Evolutionary conservation across 2,113 vertebrate genomes (phyloP), one percentile per base, ranked within the genome.

Genomic region (Acrocephalus arundinaceus): DNA sequence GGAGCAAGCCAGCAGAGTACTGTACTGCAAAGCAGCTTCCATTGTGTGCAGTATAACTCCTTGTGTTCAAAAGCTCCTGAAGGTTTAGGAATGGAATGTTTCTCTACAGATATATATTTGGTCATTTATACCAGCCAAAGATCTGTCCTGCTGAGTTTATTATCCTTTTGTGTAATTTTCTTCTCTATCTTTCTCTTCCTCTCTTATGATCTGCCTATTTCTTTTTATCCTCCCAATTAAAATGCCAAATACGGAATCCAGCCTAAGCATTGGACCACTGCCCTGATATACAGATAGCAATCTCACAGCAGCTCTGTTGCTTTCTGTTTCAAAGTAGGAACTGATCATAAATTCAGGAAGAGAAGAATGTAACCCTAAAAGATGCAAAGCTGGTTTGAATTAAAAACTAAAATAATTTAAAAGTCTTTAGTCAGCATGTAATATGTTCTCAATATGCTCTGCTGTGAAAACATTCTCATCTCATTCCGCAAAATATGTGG

Each of bases 201-300:
- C 11, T 66, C 46, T 76, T 70, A 91, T 49, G 45, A 46, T 61
- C 39, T 89, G 37, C n/a, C 49, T 49, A 19, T 88, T 94, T 94
- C 63, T 92, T 93, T 85, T 87, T 77, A 96, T 83, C 18, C 7
- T 80, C 43, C 15, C 75, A 80, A 58, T 94, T 87, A 87, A 88
- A 93, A 90, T 73, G 16, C 52, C 85, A 83, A 27, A 52, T 72
- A 52, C 6, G 62, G 63, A 85, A 79, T 66, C 46, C 63, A 85
- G 62, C 20, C 25, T 27, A 74, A 65, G 14, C 11, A 8, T 22
- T 51, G 65, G 65, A 71, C 21, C 57, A 51, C 77, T 85, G 48
- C 66, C 57, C 19, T 2, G 4, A 71, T 65, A 66, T 27, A 78
- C 23, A 89, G 73, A 51, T 46, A 70, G n/a, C 8, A n/a, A 66